Evolutionary conservation across 2,113 vertebrate genomes (phyloP).

Genomic region (Mormyrus lacerda): DNA sequence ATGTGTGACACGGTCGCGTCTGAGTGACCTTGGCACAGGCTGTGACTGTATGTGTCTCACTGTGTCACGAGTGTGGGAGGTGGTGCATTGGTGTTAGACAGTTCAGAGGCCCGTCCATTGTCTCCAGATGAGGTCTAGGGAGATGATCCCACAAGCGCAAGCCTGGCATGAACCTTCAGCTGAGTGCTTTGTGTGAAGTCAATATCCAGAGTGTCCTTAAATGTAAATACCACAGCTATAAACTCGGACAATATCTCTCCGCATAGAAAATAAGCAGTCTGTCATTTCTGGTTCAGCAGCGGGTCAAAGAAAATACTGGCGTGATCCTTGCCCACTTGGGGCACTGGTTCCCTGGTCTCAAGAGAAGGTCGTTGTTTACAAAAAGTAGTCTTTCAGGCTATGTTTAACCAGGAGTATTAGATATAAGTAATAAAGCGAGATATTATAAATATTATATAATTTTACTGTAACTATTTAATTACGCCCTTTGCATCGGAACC

Average conservation of each 20-base stretch:
- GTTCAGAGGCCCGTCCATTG: not conserved
- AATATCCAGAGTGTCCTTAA: not conserved
- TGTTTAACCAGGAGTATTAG: not conserved
- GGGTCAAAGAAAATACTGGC: not conserved
- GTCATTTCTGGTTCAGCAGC: slow-evolving; percentile 1
- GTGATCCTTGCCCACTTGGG: not conserved
- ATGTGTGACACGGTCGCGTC: no score
- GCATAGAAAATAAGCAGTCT: not conserved
- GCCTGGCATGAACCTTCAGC: not conserved
- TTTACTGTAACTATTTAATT: not conserved
- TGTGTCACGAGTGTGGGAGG: not conserved
- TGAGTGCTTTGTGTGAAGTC: not conserved
- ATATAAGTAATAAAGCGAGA: not conserved
- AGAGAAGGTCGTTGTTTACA: not conserved
- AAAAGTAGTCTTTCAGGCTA: not conserved
- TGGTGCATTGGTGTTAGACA: not conserved
- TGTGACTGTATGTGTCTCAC: not conserved
- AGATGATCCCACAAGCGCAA: not conserved
- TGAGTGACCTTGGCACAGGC: not conserved
- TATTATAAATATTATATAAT: not conserved
- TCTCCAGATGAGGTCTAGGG: not conserved
- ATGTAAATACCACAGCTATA: not conserved
- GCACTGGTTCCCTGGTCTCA: not conserved
- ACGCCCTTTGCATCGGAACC: not conserved
- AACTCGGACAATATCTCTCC: not conserved